Percentiles rank a stretch among this genome's conserved stretches.
Evolutionary conservation across 2,113 vertebrate genomes (phyloP).

Genomic region (Pseudorectes ferrugineus): DNA sequence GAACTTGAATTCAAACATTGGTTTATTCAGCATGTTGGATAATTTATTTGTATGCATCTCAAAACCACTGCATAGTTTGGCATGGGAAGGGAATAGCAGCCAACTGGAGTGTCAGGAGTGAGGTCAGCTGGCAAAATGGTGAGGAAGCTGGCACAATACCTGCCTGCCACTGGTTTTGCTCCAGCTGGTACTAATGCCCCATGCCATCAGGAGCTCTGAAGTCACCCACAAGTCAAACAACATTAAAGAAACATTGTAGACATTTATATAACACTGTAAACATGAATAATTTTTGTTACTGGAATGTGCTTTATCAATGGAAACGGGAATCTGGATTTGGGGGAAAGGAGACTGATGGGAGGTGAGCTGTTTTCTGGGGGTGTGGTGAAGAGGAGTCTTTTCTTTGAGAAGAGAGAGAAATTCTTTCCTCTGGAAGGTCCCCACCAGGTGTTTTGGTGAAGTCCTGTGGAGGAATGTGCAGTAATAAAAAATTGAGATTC

Average conservation of each 20-base stretch:
- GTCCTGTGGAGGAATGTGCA: background rate
- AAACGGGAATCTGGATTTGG: background rate
- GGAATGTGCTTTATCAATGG: background rate
- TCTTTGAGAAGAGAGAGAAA: background rate
- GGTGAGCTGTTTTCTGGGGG: background rate
- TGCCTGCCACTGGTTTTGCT: background rate
- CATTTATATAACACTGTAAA: background rate
- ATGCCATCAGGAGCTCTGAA: background rate
- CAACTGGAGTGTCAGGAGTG: background rate
- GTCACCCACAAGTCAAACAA: background rate
- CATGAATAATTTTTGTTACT: background rate
- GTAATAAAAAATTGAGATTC: conserved; percentile 21
- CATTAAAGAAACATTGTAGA: background rate
- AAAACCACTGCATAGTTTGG: conserved; percentile 13
- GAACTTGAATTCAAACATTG: background rate
- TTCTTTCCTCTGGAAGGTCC: background rate
- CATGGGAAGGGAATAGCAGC: background rate
- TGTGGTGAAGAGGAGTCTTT: background rate
- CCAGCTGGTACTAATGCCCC: background rate
- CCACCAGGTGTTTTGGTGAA: conserved; percentile 33
- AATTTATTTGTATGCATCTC: conserved; percentile 21
- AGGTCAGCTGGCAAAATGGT: conserved; percentile 24
- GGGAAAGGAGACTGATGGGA: background rate
- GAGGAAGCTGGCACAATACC: background rate
- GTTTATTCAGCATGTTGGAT: background rate